Base-by-base conservation (phyloP, 2,113 vertebrate genomes). In the Brachyhypopomus occidentalis region DNA sequence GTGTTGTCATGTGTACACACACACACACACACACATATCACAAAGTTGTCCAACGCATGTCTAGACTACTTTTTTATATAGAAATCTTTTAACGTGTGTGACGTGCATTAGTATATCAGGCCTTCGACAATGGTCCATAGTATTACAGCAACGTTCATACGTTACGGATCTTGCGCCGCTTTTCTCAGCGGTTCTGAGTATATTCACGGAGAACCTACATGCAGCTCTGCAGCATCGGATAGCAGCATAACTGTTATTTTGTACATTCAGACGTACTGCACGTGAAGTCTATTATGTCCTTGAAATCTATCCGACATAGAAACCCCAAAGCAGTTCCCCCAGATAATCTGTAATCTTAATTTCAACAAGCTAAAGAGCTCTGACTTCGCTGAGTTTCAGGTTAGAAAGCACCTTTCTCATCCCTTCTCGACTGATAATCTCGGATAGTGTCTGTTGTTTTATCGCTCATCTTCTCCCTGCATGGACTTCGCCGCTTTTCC, bases 61-160 rank as follows among this genome's bases (percentile, higher is more conserved):
- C 70, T 72, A 41, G 12, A 55, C 67, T 41, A 30, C 22, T 60
- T 79, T 25, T 66, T 76, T 45, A 22, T 63, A 36, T 34, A 45
- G 55, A 34, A 79, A 56, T 55, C 36, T 25, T 72, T 79, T 72
- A 22, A 72, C 56, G 59, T 72, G 67, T 79, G 67, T 62, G 56
- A 62, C 59, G 71, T 72, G 66, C 67, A 71, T 79, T 60, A 60
- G 55, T 72, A 62, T 72, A 72, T 48, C 56, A 72, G 38, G 16
- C 30, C 36, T 14, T 55, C 71, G 25, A 66, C 77, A 72, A 17
- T 16, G 41, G 9, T 62, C 58, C 60, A 45, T 22, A 79, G 64
- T 73, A 45, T 73, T 56, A 66, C 67, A 74, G 71, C 73, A 74
- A 80, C 72, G 74, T 80, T 74, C 62, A 66, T 38, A 48, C n/a